A percentile compares a stretch with the other conserved stretches of the same genome.
Evolutionary conservation across 2,113 vertebrate species (phyloP).

Genomic region (Aramus guarauna): DNA sequence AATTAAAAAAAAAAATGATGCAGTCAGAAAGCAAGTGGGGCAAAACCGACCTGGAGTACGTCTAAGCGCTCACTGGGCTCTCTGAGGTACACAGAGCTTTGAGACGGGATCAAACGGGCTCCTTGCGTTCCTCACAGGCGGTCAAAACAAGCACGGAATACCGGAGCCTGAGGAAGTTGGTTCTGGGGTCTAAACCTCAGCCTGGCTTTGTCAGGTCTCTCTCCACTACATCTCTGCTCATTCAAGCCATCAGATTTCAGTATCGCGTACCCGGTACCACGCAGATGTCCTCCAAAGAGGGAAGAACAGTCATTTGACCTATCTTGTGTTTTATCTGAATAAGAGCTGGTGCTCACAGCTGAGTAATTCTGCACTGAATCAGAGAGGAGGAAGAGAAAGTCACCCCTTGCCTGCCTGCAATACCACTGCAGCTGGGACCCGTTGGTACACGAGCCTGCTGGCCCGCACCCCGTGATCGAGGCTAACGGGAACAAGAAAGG

Average conservation of each 20-base stretch:
- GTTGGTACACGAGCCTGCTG: background rate
- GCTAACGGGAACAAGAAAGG: background rate
- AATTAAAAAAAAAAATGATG: background rate
- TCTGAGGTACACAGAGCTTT: background rate
- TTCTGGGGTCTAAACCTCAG: background rate
- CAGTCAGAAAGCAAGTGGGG: background rate
- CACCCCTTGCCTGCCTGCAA: background rate
- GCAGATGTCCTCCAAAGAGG: background rate
- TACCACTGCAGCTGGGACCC: background rate
- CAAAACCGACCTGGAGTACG: fast-evolving
- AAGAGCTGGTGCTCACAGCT: background rate
- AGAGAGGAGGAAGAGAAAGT: background rate
- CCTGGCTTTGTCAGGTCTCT: background rate
- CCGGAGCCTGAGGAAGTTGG: background rate
- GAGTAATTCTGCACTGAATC: background rate
- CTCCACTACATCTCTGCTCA: background rate
- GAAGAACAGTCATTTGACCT: background rate
- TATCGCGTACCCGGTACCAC: fast-evolving
- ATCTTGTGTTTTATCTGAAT: background rate
- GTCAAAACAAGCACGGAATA: fast-evolving
- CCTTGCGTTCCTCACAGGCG: background rate
- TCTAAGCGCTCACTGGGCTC: fast-evolving
- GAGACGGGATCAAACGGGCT: fast-evolving
- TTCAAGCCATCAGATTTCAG: background rate
- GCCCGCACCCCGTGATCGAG: background rate